These are phyloP conservation scores for Lanistes nyassanus DNA, from an alignment of 1,140 invertebrate species.

Conservation along the genomic window DNA sequence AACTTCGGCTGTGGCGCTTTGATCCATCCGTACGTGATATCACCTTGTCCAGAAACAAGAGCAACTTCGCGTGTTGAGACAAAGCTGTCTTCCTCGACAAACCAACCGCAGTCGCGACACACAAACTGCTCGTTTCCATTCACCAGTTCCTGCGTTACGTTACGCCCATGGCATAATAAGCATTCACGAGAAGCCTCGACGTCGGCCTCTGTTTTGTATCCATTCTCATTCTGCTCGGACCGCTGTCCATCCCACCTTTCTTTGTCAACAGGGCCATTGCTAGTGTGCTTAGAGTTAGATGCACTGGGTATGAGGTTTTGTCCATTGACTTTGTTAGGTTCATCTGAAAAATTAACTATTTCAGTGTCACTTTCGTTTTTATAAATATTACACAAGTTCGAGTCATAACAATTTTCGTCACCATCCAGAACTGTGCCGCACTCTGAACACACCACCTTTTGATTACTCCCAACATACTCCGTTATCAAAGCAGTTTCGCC, in stretches of 20 bases:
- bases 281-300: too few relatives aligned
- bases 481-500: not conserved
- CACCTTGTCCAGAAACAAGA: not conserved
- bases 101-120: constrained; percentile 19
- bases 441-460: not conserved
- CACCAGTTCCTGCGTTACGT: not conserved
- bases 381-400: not conserved
- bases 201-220: too few relatives aligned
- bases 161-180: too few relatives aligned
- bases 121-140: constrained; percentile 16
- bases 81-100: constrained; percentile 2
- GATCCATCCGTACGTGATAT: constrained; percentile 8
- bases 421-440: constrained; percentile 2
- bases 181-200: too few relatives aligned
- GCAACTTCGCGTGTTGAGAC: constrained; percentile 2
- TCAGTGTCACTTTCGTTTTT: constrained; percentile 8
- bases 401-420: too few relatives aligned
- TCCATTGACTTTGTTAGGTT: not conserved
- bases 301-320: too few relatives aligned
- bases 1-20: constrained; percentile 5
- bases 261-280: too few relatives aligned
- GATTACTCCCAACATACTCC: not conserved
- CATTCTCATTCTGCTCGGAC: too few relatives aligned
- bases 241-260: too few relatives aligned
- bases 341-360: not conserved